These are phyloP conservation scores for Pristionchus entomophagus DNA, from an alignment of 2,888 invertebrate genomes.

Conservation along the genomic window DNA sequence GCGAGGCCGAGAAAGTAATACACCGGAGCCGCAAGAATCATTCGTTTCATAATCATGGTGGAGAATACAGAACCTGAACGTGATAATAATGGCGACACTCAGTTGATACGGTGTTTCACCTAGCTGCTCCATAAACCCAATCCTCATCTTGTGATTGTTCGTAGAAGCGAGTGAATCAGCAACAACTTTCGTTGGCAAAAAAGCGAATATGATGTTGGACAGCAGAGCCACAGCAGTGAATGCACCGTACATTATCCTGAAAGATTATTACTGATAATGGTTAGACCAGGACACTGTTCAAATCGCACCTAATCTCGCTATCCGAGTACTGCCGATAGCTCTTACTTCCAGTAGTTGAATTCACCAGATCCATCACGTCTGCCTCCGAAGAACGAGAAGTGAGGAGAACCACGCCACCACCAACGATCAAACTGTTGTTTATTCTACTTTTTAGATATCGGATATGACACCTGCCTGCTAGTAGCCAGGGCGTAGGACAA, in stretches of 20 bases:
- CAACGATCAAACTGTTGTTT: not conserved
- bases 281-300: too few species aligned
- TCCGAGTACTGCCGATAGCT: not conserved
- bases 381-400: not conserved
- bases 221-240: conserved; percentile 44
- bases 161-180: not conserved
- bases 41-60: not conserved
- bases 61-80: not conserved
- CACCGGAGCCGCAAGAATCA: not conserved
- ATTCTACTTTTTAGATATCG: too few species aligned
- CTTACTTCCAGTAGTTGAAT: not conserved
- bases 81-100: too few species aligned
- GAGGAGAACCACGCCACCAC: not conserved
- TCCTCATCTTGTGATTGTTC: not conserved
- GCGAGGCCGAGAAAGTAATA: not conserved
- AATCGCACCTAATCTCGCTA: not conserved
- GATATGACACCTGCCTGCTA: conserved; percentile 49
- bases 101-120: too few species aligned
- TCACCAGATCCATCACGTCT: not conserved
- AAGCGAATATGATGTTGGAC: conserved; percentile 48
- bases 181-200: conserved; percentile 46
- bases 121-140: not conserved
- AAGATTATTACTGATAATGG: not conserved
- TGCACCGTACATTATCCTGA: conserved; percentile 46
- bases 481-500: conserved; percentile 58